Conservation (phyloP, 2,113 vertebrate genomes). For the Tragelaphus imberbis region DNA sequence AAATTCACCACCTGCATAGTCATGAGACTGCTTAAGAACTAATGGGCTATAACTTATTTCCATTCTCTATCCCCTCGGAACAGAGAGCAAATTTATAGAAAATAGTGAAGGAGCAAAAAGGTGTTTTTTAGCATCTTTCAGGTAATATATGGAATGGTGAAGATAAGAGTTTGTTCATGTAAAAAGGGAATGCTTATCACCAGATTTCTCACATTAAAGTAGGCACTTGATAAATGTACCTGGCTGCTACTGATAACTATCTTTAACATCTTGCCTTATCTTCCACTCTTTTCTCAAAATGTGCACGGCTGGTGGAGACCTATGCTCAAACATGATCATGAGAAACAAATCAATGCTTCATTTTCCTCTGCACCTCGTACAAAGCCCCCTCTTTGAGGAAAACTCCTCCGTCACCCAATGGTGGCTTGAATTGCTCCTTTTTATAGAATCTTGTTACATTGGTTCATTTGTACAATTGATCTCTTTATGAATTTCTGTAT, state of each 20-base stretch:
- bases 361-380: neutral
- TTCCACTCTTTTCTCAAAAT: neutral
- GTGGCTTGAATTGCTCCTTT: neutral
- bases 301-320: neutral
- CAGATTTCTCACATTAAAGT: neutral
- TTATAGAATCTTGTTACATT: neutral
- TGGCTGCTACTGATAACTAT: neutral
- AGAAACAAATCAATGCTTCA: neutral
- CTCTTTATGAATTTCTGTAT: neutral
- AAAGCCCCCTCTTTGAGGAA: neutral
- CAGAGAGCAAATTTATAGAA: neutral
- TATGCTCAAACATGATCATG: neutral
- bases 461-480: neutral
- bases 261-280: neutral
- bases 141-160: neutral
- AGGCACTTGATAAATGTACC: conserved; percentile 6
- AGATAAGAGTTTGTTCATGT: neutral
- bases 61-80: neutral
- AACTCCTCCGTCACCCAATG: neutral
- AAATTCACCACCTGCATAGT: neutral
- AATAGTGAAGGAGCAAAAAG: neutral
- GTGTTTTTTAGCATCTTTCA: neutral
- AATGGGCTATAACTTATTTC: neutral
- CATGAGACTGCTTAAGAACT: neutral
- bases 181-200: neutral